phyloP scores from a whole-genome alignment of 2,113 vertebrate genomes.

The Oncorhynchus mykiss region DNA sequence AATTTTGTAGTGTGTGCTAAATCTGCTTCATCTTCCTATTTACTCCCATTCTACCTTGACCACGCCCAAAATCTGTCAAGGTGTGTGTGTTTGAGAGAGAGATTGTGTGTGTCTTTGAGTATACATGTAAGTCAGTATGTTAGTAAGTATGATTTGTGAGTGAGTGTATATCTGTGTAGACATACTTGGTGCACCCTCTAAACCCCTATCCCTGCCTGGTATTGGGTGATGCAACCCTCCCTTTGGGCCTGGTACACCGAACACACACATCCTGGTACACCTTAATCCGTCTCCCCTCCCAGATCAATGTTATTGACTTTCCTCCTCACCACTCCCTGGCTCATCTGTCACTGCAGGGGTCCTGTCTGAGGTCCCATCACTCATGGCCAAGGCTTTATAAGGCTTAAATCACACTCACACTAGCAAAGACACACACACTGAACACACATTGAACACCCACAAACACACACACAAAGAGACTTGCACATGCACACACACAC shows the following conservation, averaged over 20 bases:
- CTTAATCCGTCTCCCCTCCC: not conserved
- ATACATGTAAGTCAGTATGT: too few relatives aligned
- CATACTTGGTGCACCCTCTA: too few relatives aligned
- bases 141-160: too few relatives aligned
- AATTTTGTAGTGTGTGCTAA: too few relatives aligned
- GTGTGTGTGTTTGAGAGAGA: too few relatives aligned
- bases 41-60: too few relatives aligned
- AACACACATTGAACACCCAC: not conserved
- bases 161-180: too few relatives aligned
- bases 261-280: slow-evolving; percentile 2
- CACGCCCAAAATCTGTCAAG: too few relatives aligned
- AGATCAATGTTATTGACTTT: slow-evolving; percentile 10
- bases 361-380: not conserved
- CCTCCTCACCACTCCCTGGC: not conserved
- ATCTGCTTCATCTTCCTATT: too few relatives aligned
- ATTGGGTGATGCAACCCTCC: slow-evolving; percentile 18
- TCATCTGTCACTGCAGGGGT: slow-evolving; percentile 6
- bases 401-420: not conserved
- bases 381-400: not conserved
- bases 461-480: not conserved
- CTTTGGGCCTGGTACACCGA: slow-evolving; percentile 49
- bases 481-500: not conserved
- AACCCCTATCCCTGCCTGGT: not conserved
- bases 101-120: too few relatives aligned
- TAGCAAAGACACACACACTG: not conserved